Conservation (phyloP, 2,113 vertebrate species). For the Gallinago jamesoni region DNA sequence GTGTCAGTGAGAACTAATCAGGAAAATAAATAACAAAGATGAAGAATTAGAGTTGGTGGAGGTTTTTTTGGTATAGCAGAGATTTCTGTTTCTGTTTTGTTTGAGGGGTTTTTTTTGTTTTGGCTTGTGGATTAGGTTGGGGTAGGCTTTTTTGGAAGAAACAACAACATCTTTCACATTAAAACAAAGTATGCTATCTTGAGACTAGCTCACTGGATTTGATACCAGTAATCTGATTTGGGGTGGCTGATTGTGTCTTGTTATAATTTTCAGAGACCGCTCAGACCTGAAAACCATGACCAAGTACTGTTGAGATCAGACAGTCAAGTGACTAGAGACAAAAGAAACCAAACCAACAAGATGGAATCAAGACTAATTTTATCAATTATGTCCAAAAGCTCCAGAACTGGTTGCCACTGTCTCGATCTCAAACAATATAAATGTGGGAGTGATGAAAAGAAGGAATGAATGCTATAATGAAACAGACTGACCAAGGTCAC, state of each 20-base stretch:
- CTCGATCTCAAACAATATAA: neutral
- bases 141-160: neutral
- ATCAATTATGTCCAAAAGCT: neutral
- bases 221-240: neutral
- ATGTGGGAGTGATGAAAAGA: too few species aligned
- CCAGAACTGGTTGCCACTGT: neutral
- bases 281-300: neutral
- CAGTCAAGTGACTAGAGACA: neutral
- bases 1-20: neutral
- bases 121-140: neutral
- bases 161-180: neutral
- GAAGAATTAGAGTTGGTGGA: neutral
- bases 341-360: neutral
- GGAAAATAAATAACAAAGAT: neutral
- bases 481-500: neutral
- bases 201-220: neutral
- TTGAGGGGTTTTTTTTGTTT: neutral
- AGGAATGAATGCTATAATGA: neutral
- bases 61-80: neutral
- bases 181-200: neutral
- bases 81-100: neutral
- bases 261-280: neutral
- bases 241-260: neutral
- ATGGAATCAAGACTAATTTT: neutral
- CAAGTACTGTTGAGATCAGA: neutral